These are phyloP conservation scores for Encarsia formosa DNA, from an alignment of 2,888 invertebrate species.

Conservation along the genomic window DNA sequence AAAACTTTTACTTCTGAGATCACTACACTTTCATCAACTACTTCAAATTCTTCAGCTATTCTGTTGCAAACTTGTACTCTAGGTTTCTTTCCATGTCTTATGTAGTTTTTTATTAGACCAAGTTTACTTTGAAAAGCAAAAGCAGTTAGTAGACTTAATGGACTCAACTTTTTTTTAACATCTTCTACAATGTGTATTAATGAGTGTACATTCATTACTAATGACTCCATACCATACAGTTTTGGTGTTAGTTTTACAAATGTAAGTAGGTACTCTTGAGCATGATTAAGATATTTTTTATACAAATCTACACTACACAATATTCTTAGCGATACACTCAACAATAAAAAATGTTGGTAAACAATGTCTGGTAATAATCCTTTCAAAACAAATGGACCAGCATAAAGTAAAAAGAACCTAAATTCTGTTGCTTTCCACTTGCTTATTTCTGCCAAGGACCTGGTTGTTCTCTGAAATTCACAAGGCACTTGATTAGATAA, in stretches of 20 bases:
- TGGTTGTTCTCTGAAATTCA: neutral
- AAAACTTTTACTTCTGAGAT: too few relatives aligned
- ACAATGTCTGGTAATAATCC: neutral
- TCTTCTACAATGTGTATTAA: conserved; percentile 9
- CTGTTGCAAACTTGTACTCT: neutral
- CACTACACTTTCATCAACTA: too few relatives aligned
- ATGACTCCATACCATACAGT: neutral
- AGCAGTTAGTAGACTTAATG: neutral
- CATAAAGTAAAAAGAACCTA: neutral
- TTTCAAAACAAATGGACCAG: neutral
- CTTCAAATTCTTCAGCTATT: neutral
- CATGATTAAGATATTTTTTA: neutral
- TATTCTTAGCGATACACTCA: neutral
- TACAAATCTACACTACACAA: neutral
- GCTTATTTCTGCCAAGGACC: conserved; percentile 15
- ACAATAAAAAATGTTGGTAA: neutral
- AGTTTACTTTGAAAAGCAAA: conserved; percentile 8
- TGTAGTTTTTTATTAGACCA: neutral
- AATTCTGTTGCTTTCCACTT: conserved; percentile 31
- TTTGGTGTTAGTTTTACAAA: neutral
- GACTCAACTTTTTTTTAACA: neutral
- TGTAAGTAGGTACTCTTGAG: neutral
- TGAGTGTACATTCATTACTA: conserved; percentile 2
- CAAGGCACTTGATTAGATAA: neutral
- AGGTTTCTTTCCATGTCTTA: neutral